Base-by-base conservation (phyloP, 2,797 vertebrate species). In the Gouania willdenowi region DNA sequence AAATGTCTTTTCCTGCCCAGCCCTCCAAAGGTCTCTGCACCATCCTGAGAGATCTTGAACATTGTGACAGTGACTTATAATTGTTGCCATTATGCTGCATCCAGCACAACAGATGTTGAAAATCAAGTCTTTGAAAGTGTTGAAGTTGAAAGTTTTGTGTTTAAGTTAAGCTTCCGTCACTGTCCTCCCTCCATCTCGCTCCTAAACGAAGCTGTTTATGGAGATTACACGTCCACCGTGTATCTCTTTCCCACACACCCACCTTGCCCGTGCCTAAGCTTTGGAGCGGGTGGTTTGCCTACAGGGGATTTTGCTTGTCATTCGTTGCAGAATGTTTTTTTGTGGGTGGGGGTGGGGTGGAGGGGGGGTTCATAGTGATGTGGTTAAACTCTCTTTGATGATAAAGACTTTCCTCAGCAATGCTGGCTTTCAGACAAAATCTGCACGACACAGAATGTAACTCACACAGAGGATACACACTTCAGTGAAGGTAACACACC, bases 261-360 rank as follows among this genome's bases (percentile, higher is more conserved):
- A 13, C 44, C 26, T 52, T 15, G 4, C 35, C 33, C 33, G 48
- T 52, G 53, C 36, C 48, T 71, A 66, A 81, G 53, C 62, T 19
- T 12, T 18, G 9, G 37, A 53, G 48, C 4, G 22, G n/a, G 30
- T 60, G 24, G 45, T 60, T 73, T 70, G 67, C 71, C 64, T 75
- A 39, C 35, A 72, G 60, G 59, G 71, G 66, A 79, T 77, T 79
- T 71, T 33, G 34, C 60, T 75, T 75, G 77, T 74, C 71, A 46
- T 53, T 50, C 15, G 30, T 49, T 28, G 34, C 61, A 47, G 46
- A 49, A 41, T 55, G 56, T 17, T n/a, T n/a, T n/a, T n/a, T n/a
- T n/a, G n/a, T 14, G 34, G 41, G 30, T 53, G 6, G 47, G 42
- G 30, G 53, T 8, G 47, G 33, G 59, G 42, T 39, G 39, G 47